Evolutionary conservation across 2,797 vertebrate genomes (phyloP).

Genomic region (Lacerta agilis): DNA sequence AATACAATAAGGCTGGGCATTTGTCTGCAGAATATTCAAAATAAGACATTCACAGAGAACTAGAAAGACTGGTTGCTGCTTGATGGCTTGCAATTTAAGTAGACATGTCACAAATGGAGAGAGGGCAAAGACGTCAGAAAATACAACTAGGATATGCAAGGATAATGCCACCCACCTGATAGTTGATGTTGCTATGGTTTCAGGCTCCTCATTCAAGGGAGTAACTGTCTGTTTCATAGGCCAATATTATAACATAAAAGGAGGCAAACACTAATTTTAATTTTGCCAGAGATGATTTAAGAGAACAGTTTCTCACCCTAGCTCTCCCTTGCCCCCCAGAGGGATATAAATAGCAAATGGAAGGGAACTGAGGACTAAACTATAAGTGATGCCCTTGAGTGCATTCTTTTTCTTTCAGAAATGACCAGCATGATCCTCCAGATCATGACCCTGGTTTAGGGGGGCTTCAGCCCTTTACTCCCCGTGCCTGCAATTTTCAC

Average conservation of each 20-base stretch:
- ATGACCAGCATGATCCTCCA: too few relatives aligned
- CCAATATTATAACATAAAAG: neutral
- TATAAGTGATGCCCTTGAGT: too few relatives aligned
- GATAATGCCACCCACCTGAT: neutral
- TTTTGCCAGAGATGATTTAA: neutral
- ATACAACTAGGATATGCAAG: neutral
- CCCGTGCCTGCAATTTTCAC: too few relatives aligned
- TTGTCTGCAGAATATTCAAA: neutral
- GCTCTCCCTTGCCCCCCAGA: neutral
- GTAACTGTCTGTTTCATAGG: neutral
- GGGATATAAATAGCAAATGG: neutral
- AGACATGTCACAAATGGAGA: neutral
- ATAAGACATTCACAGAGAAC: neutral
- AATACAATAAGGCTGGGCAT: slow-evolving; percentile 17
- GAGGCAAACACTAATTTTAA: neutral
- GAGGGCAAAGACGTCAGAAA: neutral
- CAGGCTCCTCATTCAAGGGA: neutral
- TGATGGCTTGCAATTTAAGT: neutral
- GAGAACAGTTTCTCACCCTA: neutral
- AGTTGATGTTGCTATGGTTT: neutral
- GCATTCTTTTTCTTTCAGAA: too few relatives aligned
- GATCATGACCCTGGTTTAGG: too few relatives aligned
- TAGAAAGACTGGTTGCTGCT: neutral
- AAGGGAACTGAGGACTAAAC: too few relatives aligned
- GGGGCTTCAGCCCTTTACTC: too few relatives aligned